These are phyloP conservation scores for Allobates femoralis DNA, from an alignment of 2,797 vertebrate species.

Conservation along the genomic window DNA sequence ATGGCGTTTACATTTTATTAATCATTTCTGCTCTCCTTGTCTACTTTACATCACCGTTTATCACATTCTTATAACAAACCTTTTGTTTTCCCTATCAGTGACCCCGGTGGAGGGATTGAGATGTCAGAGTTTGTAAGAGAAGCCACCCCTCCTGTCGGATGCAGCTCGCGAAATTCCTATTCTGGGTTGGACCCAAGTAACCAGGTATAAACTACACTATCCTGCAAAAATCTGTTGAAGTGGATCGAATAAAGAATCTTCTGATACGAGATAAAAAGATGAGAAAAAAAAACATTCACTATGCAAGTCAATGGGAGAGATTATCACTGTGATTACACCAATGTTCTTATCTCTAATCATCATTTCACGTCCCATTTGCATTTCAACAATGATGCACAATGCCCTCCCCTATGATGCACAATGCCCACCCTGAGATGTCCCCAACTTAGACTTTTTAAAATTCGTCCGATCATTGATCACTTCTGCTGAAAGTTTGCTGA, in stretches of 20 bases:
- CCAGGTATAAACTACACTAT: conserved; percentile 79
- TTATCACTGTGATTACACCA: background rate
- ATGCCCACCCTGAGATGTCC: no score
- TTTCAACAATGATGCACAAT: no score
- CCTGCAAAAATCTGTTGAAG: no score
- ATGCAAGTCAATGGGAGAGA: background rate
- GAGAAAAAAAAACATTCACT: background rate
- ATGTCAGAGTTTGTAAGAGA: conserved; percentile 96
- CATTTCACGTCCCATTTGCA: no score
- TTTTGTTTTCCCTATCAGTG: conserved; percentile 74
- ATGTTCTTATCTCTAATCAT: no score
- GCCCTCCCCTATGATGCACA: no score
- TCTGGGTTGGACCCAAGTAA: conserved; percentile 90
- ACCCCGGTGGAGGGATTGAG: conserved; percentile 97
- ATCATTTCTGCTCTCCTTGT: background rate
- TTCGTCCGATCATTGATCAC: no score
- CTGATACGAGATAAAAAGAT: no score
- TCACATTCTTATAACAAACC: background rate
- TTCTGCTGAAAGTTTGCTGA: no score
- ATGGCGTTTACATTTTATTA: background rate
- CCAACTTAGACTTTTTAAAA: no score
- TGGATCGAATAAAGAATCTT: no score
- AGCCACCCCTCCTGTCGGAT: conserved; percentile 96
- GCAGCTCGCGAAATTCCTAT: conserved; percentile 98
- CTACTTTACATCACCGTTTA: background rate